Evolutionary conservation across 2,888 invertebrate genomes (phyloP).

Genomic region (Caenorhabditis sp.): DNA sequence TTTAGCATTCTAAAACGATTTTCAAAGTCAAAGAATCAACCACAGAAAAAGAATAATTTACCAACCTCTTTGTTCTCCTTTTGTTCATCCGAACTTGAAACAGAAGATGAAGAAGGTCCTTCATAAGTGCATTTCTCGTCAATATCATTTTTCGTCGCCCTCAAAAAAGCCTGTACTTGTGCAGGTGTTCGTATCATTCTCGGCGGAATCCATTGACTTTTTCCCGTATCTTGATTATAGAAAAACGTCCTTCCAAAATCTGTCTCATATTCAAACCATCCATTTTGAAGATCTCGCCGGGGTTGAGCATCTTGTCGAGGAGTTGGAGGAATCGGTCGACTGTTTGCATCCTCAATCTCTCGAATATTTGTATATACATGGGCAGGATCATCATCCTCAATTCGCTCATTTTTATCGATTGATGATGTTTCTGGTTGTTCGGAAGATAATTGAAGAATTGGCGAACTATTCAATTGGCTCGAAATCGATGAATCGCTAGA

Average conservation of each 20-base stretch:
- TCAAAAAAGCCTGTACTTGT: constrained; percentile 46
- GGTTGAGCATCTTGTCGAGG: constrained; percentile 50
- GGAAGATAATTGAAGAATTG: neutral
- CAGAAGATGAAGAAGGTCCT: constrained; percentile 19
- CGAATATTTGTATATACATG: constrained; percentile 66
- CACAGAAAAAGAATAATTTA: too few relatives aligned
- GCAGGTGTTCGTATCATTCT: constrained; percentile 57
- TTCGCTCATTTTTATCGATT: neutral
- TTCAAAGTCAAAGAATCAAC: too few relatives aligned
- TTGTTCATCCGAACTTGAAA: constrained; percentile 18
- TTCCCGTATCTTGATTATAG: constrained; percentile 56
- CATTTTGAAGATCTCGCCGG: constrained; percentile 57
- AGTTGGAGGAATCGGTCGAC: constrained; percentile 53
- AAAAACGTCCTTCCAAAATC: constrained; percentile 63
- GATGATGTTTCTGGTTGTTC: neutral
- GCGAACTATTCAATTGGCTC: constrained; percentile 10
- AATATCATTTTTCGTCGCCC: constrained; percentile 21
- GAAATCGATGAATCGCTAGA: constrained; percentile 30
- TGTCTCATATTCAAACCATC: constrained; percentile 66
- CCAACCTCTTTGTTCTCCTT: constrained; percentile 21
- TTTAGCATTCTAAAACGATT: too few relatives aligned
- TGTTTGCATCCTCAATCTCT: constrained; percentile 61
- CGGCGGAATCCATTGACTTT: constrained; percentile 68
- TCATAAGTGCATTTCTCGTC: constrained; percentile 32
- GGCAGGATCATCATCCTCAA: constrained; percentile 17